Evolutionary conservation across 2,113 vertebrate genomes (phyloP), one percentile per base, ranked within the genome.

Genomic region (Marmota flaviventris): DNA sequence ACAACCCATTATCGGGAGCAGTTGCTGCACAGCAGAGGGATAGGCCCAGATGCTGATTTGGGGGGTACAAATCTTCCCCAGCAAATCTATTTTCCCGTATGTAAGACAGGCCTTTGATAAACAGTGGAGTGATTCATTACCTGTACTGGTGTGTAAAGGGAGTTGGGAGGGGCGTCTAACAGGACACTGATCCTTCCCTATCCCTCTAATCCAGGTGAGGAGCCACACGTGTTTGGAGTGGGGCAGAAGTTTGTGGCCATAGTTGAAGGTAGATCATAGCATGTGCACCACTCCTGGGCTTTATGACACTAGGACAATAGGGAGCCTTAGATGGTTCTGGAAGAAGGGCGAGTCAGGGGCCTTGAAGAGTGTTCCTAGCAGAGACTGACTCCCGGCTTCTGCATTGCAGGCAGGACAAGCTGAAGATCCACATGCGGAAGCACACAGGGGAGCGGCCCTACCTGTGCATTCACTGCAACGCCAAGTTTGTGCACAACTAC

Each of bases 381-480:
- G 24, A 29, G 16, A 76, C 78, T 98, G 69, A 97, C 94, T 16
- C 6, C 5, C 0, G 10, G 10, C 25, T 85, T 93, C n/a, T 93
- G 42, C 81, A 0, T 97, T 97, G 5, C 98, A 99, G 99, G 98
- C 99, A 99, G 97, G 99, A 99, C 99, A 99, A 99, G 97, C 98
- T 99, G 29, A 99, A 99, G 98, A 99, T 99, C 97, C 99, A 99
- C 98, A 99, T 99, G 99, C 98, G 99, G 87, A 99, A 99, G 98
- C 99, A 99, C 98, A 99, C 99, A 0, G 99, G 99, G 6, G 99
- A 99, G 97, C 99, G 99, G 84, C 99, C 99, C 0, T 99, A 99
- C 98, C 99, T 99, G 97, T 99, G 99, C 98, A 99, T 99, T 97
- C 99, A 99, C 98, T 99, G 99, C 99, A 99, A 99, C 51, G 99